A percentile compares a stretch with the other conserved stretches of the same genome.
These are phyloP conservation scores for Plebejus argus DNA, from an alignment of 2,888 invertebrate genomes.

Conservation along the genomic window DNA sequence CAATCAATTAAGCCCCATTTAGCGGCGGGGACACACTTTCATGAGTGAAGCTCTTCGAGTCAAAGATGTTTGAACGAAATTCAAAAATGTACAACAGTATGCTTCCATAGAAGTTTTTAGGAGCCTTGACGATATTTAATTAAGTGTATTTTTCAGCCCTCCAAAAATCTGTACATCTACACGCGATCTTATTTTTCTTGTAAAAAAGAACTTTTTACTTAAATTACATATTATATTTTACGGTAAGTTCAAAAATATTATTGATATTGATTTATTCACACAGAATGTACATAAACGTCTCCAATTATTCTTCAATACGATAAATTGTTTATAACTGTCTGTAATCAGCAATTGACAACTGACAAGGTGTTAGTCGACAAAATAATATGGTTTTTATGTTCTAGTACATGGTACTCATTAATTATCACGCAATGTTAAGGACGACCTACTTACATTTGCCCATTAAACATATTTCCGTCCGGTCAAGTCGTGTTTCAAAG, in stretches of 20 bases:
- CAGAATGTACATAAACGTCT: too few relatives aligned
- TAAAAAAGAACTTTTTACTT: too few relatives aligned
- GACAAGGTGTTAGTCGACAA: background rate
- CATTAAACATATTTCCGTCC: constrained; percentile 43
- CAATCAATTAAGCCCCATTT: constrained; percentile 29
- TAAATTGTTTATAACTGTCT: background rate
- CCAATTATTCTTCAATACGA: too few relatives aligned
- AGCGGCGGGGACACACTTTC: constrained; percentile 8
- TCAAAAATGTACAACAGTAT: background rate
- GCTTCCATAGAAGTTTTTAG: too few relatives aligned
- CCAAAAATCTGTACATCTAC: too few relatives aligned
- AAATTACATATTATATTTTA: too few relatives aligned
- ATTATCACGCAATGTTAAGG: constrained; percentile 12
- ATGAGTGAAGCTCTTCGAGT: background rate
- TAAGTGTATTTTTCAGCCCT: too few relatives aligned
- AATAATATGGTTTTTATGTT: background rate
- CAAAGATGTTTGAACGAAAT: background rate
- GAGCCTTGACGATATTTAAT: too few relatives aligned
- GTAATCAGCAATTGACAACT: background rate
- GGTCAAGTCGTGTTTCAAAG: constrained; percentile 42
- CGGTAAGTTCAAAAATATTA: too few relatives aligned
- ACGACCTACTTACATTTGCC: constrained; percentile 30
- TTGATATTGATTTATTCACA: too few relatives aligned
- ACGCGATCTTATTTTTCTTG: too few relatives aligned
- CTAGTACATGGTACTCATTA: background rate